These are phyloP conservation scores for Psix sp. DNA, from an alignment of 1,140 invertebrate genomes.

Conservation along the genomic window DNA sequence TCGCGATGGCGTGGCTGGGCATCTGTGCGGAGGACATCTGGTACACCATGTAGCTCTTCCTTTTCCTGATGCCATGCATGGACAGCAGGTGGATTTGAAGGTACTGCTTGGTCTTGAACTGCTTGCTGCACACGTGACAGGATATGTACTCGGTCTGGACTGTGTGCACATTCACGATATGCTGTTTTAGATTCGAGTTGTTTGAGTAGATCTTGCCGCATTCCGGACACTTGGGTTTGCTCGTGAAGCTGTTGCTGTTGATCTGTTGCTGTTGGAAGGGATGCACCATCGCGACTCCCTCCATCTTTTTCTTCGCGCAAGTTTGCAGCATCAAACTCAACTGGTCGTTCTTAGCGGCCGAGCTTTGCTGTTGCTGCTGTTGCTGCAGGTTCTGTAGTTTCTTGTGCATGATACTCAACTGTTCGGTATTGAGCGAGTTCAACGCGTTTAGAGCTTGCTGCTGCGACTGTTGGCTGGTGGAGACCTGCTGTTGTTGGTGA, in stretches of 20 bases:
- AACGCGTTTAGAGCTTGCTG: conserved; percentile 59
- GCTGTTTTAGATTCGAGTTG: conserved; percentile 84
- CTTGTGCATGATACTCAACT: conserved; percentile 72
- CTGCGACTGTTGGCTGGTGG: conserved; percentile 64
- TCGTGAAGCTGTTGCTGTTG: conserved; percentile 54
- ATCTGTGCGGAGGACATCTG: conserved; percentile 66
- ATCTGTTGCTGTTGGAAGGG: conserved; percentile 59
- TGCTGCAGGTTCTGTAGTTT: conserved; percentile 71
- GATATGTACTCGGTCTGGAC: conserved; percentile 81
- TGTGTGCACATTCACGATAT: conserved; percentile 85
- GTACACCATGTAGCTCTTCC: conserved; percentile 77
- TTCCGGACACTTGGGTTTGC: conserved; percentile 82
- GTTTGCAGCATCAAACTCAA: conserved; percentile 72
- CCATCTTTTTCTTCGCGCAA: conserved; percentile 71
- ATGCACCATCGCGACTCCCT: conserved; percentile 67
- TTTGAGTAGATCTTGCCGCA: conserved; percentile 83
- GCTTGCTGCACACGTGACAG: conserved; percentile 81
- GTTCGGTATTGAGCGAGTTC: conserved; percentile 66
- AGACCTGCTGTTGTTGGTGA: conserved; percentile 51
- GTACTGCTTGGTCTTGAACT: conserved; percentile 85
- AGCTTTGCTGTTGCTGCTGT: conserved; percentile 52
- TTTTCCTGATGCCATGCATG: conserved; percentile 82
- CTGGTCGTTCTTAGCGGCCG: conserved; percentile 58
- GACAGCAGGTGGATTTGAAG: conserved; percentile 84
- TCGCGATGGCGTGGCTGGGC: conserved; percentile 38